Percentiles rank a stretch among this genome's conserved stretches.
Conservation (phyloP, 2,113 vertebrate genomes). For the Labeo catla region DNA sequence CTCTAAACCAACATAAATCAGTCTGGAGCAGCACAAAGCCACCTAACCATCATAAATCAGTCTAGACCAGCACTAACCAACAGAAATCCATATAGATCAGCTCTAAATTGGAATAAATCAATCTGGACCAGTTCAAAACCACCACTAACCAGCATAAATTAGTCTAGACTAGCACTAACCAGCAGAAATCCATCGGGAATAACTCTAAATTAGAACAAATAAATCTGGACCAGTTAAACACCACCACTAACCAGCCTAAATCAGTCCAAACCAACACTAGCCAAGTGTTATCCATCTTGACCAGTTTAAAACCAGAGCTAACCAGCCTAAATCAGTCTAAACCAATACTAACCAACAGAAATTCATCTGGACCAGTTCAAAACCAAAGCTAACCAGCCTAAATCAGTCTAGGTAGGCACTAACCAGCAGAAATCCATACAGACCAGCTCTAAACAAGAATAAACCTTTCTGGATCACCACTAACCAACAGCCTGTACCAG, state of each 20-base stretch:
- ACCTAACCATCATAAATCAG: too few relatives aligned
- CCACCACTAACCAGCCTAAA: not conserved
- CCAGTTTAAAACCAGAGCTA: too few relatives aligned
- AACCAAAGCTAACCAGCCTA: too few relatives aligned
- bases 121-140: not conserved
- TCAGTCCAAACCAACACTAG: not conserved
- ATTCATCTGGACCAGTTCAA: not conserved
- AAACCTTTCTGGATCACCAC: not conserved
- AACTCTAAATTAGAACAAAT: not conserved
- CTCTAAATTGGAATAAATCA: not conserved
- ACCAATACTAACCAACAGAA: too few relatives aligned
- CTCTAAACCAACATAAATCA: not conserved
- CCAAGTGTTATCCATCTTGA: too few relatives aligned
- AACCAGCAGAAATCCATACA: not conserved
- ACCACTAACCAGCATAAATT: not conserved
- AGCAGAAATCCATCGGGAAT: not conserved
- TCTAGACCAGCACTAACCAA: too few relatives aligned
- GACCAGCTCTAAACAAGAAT: too few relatives aligned
- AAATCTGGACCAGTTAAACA: too few relatives aligned
- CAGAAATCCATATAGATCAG: too few relatives aligned
- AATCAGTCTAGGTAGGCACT: not conserved
- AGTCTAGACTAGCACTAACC: not conserved
- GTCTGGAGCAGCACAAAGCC: not conserved
- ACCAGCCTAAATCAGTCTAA: too few relatives aligned
- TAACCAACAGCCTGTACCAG: not conserved